Evolutionary conservation across 2,113 vertebrate genomes (phyloP).

Genomic region (Oreochromis niloticus): DNA sequence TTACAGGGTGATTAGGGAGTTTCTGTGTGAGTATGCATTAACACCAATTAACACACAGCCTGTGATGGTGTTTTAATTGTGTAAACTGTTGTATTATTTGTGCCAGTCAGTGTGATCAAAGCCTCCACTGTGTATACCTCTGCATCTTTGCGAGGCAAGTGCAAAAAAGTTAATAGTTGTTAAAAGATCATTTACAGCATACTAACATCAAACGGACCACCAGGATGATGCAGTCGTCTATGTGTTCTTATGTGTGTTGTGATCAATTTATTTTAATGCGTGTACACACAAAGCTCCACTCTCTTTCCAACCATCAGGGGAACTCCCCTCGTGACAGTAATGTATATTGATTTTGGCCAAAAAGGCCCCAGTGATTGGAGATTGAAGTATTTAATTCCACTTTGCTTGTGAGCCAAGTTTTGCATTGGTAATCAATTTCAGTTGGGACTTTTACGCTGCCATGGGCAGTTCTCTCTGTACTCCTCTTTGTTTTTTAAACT

Average conservation of each 20-base stretch:
- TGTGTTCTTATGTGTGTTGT: neutral
- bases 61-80: neutral
- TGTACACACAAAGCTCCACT: neutral
- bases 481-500: neutral
- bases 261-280: neutral
- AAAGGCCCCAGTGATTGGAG: conserved; percentile 58
- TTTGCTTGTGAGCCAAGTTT: conserved; percentile 52
- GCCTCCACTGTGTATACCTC: neutral
- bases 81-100: neutral
- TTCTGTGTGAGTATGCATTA: neutral
- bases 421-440: conserved; percentile 65
- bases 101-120: neutral
- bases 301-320: neutral
- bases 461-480: conserved; percentile 26
- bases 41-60: neutral
- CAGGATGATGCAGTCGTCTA: neutral
- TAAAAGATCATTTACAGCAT: neutral
- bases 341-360: conserved; percentile 63
- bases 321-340: conserved; percentile 49
- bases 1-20: neutral
- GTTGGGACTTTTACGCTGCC: conserved; percentile 26
- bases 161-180: neutral
- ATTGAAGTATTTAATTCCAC: conserved; percentile 67
- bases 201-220: neutral
- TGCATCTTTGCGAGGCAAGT: neutral